Base-by-base conservation (phyloP, 2,113 vertebrate genomes). In the Mirza zaza region DNA sequence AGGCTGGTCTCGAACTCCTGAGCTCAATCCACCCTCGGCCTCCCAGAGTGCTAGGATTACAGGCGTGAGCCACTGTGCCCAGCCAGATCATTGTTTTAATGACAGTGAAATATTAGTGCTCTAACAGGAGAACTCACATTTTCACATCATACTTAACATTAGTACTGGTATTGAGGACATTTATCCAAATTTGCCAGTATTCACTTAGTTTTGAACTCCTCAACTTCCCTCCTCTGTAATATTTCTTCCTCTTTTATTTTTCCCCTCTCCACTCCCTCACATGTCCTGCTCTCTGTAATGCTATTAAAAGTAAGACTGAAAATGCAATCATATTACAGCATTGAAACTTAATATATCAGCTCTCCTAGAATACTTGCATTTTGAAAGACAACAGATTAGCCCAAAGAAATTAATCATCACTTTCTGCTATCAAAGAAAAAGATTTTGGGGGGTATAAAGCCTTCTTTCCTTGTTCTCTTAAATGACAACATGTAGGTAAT, bases 361-460 rank as follows among this genome's bases (percentile, higher is more conserved):
- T 48, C 23, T 57, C 48, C 68, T 68, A 36, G 23, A 86, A n/a
- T 63, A 90, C 13, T 39, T 20, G 45, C 14, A 87, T 59, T 93
- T 94, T 90, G 87, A 95, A 96, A 95, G 75, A 94, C 76, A 95
- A 57, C 23, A 95, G 57, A n/a, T 79, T 93, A 94, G 10, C 34
- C 21, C 42, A 95, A 94, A 76, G 52, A 96, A 67, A 92, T 94
- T 23, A 85, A 45, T 20, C 34, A 73, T 86, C 27, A 90, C 17
- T 95, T 90, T 83, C 68, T 91, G 84, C 27, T 77, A 92, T n/a
- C 42, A 36, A 27, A 17, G 34, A 82, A 57, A 87, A 83, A 86
- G 5, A 71, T 34, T 39, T 61, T 50, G 65, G 9, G 21, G 61
- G 10, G 7, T 55, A 25, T 45, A 83, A 92, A 87, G 29, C 8